Percentiles rank a stretch among this genome's conserved stretches.
These are phyloP conservation scores for Ptiloglossa arizonensis DNA, from an alignment of 1,140 invertebrate species.

Conservation along the genomic window DNA sequence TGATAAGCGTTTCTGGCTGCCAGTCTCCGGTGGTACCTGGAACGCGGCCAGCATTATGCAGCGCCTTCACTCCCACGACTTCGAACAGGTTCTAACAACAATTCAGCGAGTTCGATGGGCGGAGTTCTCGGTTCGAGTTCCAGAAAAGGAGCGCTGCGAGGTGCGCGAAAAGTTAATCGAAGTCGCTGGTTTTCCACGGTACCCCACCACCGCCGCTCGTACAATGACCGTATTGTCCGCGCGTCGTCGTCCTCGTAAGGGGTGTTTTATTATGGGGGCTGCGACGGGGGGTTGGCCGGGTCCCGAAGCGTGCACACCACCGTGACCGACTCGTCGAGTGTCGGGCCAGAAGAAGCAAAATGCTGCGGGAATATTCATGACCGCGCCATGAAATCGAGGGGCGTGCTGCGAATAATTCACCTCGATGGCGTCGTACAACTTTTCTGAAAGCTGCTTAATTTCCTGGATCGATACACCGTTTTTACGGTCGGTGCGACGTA, in stretches of 20 bases:
- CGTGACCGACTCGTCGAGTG: slow-evolving; percentile 49
- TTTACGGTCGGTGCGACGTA: slow-evolving; percentile 37
- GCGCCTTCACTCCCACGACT: slow-evolving; percentile 68
- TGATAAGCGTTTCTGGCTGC: background rate
- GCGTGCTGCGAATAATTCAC: slow-evolving; percentile 63
- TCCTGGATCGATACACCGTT: slow-evolving; percentile 22
- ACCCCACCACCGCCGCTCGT: slow-evolving; percentile 38
- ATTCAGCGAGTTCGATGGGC: slow-evolving; percentile 70
- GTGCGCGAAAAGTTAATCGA: slow-evolving; percentile 78
- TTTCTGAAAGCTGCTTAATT: slow-evolving; percentile 58
- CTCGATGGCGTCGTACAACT: slow-evolving; percentile 21
- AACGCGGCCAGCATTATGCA: slow-evolving; percentile 24
- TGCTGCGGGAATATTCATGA: slow-evolving; percentile 55
- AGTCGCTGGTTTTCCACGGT: slow-evolving; percentile 70
- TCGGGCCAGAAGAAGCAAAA: slow-evolving; percentile 30
- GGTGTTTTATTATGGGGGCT: slow-evolving; percentile 79
- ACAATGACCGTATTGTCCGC: slow-evolving; percentile 76
- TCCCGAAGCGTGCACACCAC: slow-evolving; percentile 44
- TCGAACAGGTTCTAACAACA: slow-evolving; percentile 68
- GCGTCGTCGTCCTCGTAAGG: slow-evolving; percentile 61
- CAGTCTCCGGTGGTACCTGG: slow-evolving; percentile 2
- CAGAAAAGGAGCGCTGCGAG: slow-evolving; percentile 46
- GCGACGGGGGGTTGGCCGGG: slow-evolving; percentile 41
- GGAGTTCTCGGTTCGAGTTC: slow-evolving; percentile 46
- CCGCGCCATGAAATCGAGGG: slow-evolving; percentile 61